Base-by-base conservation (phyloP, 2,797 vertebrate genomes). In the Manis crassicaudata region DNA sequence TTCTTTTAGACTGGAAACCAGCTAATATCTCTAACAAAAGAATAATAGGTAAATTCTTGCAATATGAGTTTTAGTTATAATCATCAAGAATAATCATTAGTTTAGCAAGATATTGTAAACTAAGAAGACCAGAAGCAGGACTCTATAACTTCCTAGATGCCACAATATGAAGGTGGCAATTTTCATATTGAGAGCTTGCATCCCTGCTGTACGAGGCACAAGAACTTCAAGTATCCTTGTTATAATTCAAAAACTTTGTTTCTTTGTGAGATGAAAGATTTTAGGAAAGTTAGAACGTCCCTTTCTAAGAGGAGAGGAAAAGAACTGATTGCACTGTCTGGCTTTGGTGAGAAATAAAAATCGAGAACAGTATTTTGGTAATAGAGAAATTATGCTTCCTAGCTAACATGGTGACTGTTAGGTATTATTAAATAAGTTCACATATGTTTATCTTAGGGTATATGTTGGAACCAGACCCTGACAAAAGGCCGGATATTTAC, bases 381-480 rank as follows among this genome's bases (percentile, higher is more conserved):
- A 40, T 46, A 58, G 82, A 72, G 58, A 84, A 76, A 52, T 76
- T 73, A 75, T 90, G 27, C 58, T 92, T 91, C 54, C 52, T 96
- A 91, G 17, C 27, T 96, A 75, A 86, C 46, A 23, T 72, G 76
- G 29, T 82, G 93, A 79, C 16, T 87, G 21, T 90, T 91, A 68
- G 40, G 46, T 92, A 79, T 81, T 86, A 85, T 86, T 93, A 90
- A 96, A 67, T 90, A 67, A 81, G 16, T 65, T 84, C 35, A 79
- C 75, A 18, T 94, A 5, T 92, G 79, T 93, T 97, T 96, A 62
- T 97, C 70, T 90, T 97, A 99, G 99, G 99, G 96, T 99, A 99
- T 96, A 99, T 99, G 99, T 99, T 99, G 96, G 99, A 99, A 97
- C 99, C 99, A 95, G 99, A 99, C 97, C 99, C 99, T 32, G 99